Evolutionary conservation across 2,797 vertebrate species (phyloP).

Genomic region (Cetoscarus ocellatus): DNA sequence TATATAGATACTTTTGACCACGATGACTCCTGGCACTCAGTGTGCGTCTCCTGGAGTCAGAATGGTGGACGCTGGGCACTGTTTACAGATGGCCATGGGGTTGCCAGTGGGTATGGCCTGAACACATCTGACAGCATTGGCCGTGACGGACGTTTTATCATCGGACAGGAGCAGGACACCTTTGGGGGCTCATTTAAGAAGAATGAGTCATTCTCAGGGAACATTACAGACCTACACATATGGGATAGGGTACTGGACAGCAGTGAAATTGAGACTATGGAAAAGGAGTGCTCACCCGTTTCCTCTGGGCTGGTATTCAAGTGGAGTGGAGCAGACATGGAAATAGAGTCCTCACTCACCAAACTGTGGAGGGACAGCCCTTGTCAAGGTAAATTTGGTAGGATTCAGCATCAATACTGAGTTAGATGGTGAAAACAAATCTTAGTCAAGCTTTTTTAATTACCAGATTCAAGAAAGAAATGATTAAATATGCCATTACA

Average conservation of each 20-base stretch:
- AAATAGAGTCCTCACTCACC: constrained; percentile 74
- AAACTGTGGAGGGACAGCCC: constrained; percentile 59
- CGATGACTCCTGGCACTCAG: constrained; percentile 80
- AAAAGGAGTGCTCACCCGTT: constrained; percentile 78
- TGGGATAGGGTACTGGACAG: constrained; percentile 80
- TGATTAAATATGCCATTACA: neutral
- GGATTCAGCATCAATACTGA: constrained; percentile 12
- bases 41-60: constrained; percentile 80
- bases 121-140: constrained; percentile 63
- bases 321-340: constrained; percentile 72
- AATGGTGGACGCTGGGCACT: constrained; percentile 76
- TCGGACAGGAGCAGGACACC: constrained; percentile 80
- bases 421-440: constrained; percentile 15
- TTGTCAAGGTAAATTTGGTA: constrained; percentile 79
- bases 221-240: constrained; percentile 83
- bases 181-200: constrained; percentile 72
- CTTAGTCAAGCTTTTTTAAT: constrained; percentile 16
- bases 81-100: constrained; percentile 57
- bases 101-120: constrained; percentile 54
- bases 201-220: constrained; percentile 81
- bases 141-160: constrained; percentile 74
- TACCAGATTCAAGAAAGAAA: neutral
- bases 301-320: constrained; percentile 80
- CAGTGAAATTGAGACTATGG: constrained; percentile 79
- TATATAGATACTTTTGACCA: constrained; percentile 73